Percentiles rank a stretch among this genome's conserved stretches.
phyloP scores from a whole-genome alignment of 1,140 invertebrate genomes.

The Nilaparvata lugens region DNA sequence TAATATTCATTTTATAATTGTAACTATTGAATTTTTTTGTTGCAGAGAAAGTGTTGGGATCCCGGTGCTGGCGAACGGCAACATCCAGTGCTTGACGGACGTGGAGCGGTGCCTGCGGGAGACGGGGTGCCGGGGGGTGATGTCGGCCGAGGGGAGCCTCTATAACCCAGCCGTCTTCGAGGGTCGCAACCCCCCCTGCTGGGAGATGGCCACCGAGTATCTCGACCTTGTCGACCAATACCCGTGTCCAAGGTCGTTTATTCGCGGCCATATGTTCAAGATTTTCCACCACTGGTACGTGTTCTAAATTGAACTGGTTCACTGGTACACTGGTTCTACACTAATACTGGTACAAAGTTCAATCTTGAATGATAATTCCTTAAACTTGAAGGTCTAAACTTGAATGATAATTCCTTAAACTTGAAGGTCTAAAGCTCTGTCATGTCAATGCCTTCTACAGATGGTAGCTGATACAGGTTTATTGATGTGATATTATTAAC shows the following conservation, averaged over 20 bases:
- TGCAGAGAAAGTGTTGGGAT: constrained; percentile 73
- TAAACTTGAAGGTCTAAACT: too few relatives aligned
- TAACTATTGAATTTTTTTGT: constrained; percentile 23
- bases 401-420: too few relatives aligned
- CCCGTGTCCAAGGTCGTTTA: constrained; percentile 82
- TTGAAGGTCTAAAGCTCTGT: too few relatives aligned
- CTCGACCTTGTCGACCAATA: constrained; percentile 71
- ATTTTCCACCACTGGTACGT: constrained; percentile 86
- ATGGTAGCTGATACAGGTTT: too few relatives aligned
- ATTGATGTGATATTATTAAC: too few relatives aligned
- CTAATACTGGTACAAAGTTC: too few relatives aligned
- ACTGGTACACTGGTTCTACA: too few relatives aligned
- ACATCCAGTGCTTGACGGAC: constrained; percentile 88
- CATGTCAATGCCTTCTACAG: too few relatives aligned
- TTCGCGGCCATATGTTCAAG: constrained; percentile 94
- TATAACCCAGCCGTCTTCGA: constrained; percentile 90
- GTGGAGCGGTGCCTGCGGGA: constrained; percentile 72
- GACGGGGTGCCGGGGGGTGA: constrained; percentile 82
- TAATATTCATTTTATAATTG: too few relatives aligned
- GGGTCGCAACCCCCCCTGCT: constrained; percentile 62
- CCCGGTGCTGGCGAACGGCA: constrained; percentile 96
- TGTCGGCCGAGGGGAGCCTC: constrained; percentile 89
- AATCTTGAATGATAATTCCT: too few relatives aligned
- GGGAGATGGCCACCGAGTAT: constrained; percentile 87
- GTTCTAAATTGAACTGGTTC: too few relatives aligned